Base-by-base conservation (phyloP, 2,797 vertebrate genomes). In the Cuniculus paca region DNA sequence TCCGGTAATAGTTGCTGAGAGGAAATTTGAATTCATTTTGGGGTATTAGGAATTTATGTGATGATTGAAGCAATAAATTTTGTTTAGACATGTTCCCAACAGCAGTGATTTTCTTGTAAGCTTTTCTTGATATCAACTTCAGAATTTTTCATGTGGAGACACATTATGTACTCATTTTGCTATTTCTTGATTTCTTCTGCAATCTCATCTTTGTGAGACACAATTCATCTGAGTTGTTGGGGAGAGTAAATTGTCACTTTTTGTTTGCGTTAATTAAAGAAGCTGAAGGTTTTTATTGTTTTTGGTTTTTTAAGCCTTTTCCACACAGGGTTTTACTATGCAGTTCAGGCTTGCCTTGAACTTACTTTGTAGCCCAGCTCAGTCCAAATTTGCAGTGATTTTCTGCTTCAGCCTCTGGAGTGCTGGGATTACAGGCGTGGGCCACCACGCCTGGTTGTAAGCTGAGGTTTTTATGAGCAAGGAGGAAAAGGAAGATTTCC, bases 11-110 rank as follows among this genome's bases (percentile, higher is more conserved):
- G 36, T 63, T 94, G 63, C 68, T 90, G 56, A 70, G 52, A 63
- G 93, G 65, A 97, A 58, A 90, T 96, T 82, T 87, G 78, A 90
- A 79, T 94, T 96, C 56, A 82, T 19, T 93, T 77, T 24, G 58
- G 77, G 39, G 52, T 94, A 61, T 60, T 93, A 88, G 52, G 36
- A 92, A 87, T 83, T 85, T 63, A 90, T 65, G 34, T 39, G 34
- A 70, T 60, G 28, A 79, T 48, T 65, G 45, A 93, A 65, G 54
- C 77, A 94, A 34, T 89, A 50, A 31, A 85, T 77, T n/a, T n/a
- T n/a, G n/a, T n/a, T 88, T 65, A 95, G 79, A 77, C 20, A 91
- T 77, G 68, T 39, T 90, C 50, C 74, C 28, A 89, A 19, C 39
- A 87, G 70, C 6, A 13, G 36, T 95, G 74, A 22, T 91, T 94